These are phyloP conservation scores for Drosophila ohnishii DNA, from an alignment of 1,140 invertebrate species.

Conservation along the genomic window DNA sequence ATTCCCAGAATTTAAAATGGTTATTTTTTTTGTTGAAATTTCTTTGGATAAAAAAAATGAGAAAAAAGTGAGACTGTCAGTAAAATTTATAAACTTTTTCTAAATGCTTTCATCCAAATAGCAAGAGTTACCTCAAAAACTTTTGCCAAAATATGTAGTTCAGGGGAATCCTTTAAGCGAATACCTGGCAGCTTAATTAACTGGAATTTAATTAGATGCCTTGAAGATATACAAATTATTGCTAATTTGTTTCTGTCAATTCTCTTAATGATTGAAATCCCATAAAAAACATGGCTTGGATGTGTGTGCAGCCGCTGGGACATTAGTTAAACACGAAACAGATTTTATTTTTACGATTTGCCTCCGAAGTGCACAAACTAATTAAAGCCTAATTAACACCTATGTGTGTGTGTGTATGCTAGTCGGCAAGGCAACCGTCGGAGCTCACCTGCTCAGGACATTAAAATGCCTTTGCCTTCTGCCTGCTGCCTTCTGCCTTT, in stretches of 20 bases:
- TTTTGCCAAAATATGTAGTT: not conserved
- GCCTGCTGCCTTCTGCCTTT: slow-evolving; percentile 19
- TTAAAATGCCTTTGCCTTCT: slow-evolving; percentile 27
- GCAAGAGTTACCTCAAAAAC: not conserved
- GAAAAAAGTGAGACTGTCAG: not conserved
- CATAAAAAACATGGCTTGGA: not conserved
- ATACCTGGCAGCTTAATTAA: slow-evolving; percentile 8
- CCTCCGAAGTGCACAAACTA: slow-evolving; percentile 59
- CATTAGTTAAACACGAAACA: slow-evolving; percentile 27
- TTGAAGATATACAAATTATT: not conserved
- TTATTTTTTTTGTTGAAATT: not conserved
- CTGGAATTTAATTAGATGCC: not conserved
- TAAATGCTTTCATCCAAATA: not conserved
- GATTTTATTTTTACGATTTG: slow-evolving; percentile 47
- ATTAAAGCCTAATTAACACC: slow-evolving; percentile 62
- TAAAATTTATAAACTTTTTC: not conserved
- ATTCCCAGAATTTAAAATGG: slow-evolving; percentile 5
- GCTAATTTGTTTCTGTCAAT: slow-evolving; percentile 2
- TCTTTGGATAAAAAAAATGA: not conserved
- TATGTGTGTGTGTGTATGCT: not conserved
- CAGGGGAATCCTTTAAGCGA: too few relatives aligned
- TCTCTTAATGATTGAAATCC: slow-evolving; percentile 5
- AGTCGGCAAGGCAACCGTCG: slow-evolving; percentile 17
- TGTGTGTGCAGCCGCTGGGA: not conserved
- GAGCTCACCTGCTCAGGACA: slow-evolving; percentile 7